Percentiles rank a stretch among this genome's conserved stretches.
Conservation (phyloP, 2,797 vertebrate genomes). For the Schizothorax lantsangensis region DNA sequence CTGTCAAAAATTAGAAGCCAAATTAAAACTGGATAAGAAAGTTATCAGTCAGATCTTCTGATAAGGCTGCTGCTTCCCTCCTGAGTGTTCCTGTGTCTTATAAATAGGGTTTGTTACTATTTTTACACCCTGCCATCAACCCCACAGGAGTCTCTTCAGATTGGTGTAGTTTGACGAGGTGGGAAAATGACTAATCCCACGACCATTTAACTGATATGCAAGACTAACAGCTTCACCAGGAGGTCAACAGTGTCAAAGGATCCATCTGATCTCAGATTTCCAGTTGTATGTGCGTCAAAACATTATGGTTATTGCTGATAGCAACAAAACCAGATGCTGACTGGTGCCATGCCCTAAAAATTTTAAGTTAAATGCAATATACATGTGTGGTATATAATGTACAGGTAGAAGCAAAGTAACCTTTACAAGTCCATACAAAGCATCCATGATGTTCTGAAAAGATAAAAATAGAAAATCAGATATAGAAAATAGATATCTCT, state of each 20-base stretch:
- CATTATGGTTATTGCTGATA: slow-evolving; percentile 29
- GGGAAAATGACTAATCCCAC: slow-evolving; percentile 50
- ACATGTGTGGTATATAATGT: neutral
- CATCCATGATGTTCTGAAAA: neutral
- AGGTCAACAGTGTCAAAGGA: slow-evolving; percentile 9
- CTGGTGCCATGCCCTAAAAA: neutral
- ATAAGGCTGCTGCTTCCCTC: slow-evolving; percentile 30
- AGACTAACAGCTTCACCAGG: slow-evolving; percentile 20
- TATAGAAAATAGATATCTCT: neutral
- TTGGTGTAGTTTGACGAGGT: slow-evolving; percentile 57
- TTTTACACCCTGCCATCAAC: slow-evolving; percentile 61
- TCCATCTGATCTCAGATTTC: slow-evolving; percentile 40
- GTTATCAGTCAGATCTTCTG: slow-evolving; percentile 13
- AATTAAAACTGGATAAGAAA: slow-evolving; percentile 13
- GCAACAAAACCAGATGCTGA: slow-evolving; percentile 19
- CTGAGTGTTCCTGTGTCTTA: slow-evolving; percentile 45
- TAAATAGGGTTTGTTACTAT: slow-evolving; percentile 65
- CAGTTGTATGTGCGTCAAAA: slow-evolving; percentile 26
- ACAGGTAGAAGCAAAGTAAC: neutral
- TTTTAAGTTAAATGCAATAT: neutral
- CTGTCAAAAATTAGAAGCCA: neutral
- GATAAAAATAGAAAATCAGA: slow-evolving; percentile 45
- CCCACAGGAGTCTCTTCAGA: slow-evolving; percentile 52
- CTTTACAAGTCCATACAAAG: neutral
- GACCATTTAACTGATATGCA: slow-evolving; percentile 42